A percentile compares a stretch with the other conserved stretches of the same genome.
phyloP scores from a whole-genome alignment of 1,140 invertebrate species.

The Bombus haemorrhoidalis region DNA sequence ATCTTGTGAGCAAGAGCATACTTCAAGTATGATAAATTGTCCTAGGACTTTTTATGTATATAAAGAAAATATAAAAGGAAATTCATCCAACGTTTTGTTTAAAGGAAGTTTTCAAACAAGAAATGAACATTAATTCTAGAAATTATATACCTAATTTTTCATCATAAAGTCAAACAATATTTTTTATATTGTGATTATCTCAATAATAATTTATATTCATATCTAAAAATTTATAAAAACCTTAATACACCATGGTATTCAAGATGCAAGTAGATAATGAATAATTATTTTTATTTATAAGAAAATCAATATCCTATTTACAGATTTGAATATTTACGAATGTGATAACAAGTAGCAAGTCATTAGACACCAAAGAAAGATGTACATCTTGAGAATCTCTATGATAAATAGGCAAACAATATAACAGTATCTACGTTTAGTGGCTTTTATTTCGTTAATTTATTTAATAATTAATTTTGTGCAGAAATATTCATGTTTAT shows the following conservation, averaged over 20 bases:
- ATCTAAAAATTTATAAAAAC: not conserved
- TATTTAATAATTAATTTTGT: not conserved
- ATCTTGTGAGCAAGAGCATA: constrained; percentile 25
- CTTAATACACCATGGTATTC: not conserved
- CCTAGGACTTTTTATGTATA: not conserved
- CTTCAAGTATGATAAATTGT: constrained; percentile 5
- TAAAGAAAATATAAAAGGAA: not conserved
- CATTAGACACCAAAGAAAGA: constrained; percentile 4
- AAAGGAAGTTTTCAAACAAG: constrained; percentile 11
- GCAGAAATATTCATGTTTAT: not conserved
- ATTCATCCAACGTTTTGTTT: not conserved
- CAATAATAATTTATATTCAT: not conserved
- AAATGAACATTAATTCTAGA: not conserved
- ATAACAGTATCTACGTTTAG: not conserved
- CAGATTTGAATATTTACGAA: constrained; percentile 14
- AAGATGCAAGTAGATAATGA: not conserved
- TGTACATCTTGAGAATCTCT: constrained; percentile 13
- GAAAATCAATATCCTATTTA: constrained; percentile 25
- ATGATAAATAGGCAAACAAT: constrained; percentile 28
- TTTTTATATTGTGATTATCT: not conserved
- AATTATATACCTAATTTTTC: not conserved
- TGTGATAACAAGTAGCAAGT: constrained; percentile 1
- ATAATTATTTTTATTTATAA: constrained; percentile 5
- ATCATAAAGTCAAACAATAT: not conserved
- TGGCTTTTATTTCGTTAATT: not conserved